These are phyloP conservation scores for Gastrophryne carolinensis DNA, from an alignment of 2,797 vertebrate genomes.

Conservation along the genomic window DNA sequence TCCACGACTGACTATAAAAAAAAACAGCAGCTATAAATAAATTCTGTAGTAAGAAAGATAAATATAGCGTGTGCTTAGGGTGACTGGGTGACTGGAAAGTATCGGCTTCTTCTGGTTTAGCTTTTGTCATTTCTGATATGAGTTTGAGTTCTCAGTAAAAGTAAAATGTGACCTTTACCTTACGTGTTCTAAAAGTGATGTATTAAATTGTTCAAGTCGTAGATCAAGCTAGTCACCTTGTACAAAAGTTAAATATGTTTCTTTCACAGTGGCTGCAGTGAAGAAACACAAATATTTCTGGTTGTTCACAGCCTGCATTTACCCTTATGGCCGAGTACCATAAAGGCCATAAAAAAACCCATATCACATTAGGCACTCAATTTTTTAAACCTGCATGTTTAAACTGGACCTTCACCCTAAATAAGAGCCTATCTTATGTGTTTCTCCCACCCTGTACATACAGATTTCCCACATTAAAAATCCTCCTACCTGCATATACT, in stretches of 20 bases:
- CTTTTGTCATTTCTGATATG: conserved; percentile 15
- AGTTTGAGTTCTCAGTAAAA: conserved; percentile 11
- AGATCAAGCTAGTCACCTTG: neutral
- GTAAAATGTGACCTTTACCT: conserved; percentile 5
- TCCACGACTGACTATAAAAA: neutral
- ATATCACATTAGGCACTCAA: no score
- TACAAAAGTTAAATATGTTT: no score
- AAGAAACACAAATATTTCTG: no score
- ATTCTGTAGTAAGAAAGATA: neutral
- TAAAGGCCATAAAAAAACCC: no score
- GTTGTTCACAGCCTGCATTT: no score
- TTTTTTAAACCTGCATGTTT: no score
- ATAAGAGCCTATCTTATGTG: no score
- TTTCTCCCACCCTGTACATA: no score
- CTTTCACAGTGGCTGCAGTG: neutral
- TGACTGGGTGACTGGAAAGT: conserved; percentile 34
- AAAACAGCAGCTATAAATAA: neutral
- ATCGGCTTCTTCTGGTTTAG: conserved; percentile 26
- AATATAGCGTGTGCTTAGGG: neutral
- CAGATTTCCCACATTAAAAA: no score
- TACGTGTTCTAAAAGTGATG: neutral
- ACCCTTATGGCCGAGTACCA: no score
- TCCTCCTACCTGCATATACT: no score
- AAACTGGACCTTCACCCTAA: no score
- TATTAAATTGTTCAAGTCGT: neutral